Conservation (phyloP, 2,797 vertebrate genomes). For the Pagetopsis macropterus region DNA sequence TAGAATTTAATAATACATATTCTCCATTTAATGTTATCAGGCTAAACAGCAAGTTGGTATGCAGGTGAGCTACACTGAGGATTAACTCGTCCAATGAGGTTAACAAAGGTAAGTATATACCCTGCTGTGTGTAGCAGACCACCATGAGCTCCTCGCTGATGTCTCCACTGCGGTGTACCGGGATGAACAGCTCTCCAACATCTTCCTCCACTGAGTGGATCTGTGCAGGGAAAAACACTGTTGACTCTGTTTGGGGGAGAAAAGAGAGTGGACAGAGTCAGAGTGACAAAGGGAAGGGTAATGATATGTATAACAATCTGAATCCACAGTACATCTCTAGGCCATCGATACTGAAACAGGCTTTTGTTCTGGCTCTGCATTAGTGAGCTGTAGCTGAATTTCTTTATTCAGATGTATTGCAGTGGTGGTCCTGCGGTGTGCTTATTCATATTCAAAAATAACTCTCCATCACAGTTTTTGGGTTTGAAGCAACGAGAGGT, state of each 20-base stretch:
- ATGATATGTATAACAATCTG: constrained; percentile 57
- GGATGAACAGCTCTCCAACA: constrained; percentile 90
- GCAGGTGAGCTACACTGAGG: not conserved
- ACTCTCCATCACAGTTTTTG: constrained; percentile 53
- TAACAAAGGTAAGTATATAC: constrained; percentile 73
- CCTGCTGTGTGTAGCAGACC: constrained; percentile 93
- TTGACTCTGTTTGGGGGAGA: constrained; percentile 69
- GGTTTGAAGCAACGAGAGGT: constrained; percentile 58
- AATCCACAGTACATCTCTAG: constrained; percentile 51
- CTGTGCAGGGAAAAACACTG: constrained; percentile 90
- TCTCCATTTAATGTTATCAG: not conserved
- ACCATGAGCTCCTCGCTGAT: constrained; percentile 93
- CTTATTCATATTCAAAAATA: constrained; percentile 67
- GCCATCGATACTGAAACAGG: constrained; percentile 24
- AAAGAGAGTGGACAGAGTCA: constrained; percentile 18
- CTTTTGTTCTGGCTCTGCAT: constrained; percentile 61
- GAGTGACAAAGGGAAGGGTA: constrained; percentile 33
- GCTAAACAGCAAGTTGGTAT: not conserved
- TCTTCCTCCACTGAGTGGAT: constrained; percentile 89
- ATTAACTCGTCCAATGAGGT: constrained; percentile 44
- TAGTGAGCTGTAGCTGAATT: constrained; percentile 25
- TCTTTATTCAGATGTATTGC: constrained; percentile 49
- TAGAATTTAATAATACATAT: not conserved
- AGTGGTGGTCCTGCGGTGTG: constrained; percentile 61
- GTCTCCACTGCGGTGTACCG: constrained; percentile 91